Evolutionary conservation across 2,888 invertebrate species (phyloP), one percentile per base, ranked within the genome.

Genomic region (Drosophila dives): DNA sequence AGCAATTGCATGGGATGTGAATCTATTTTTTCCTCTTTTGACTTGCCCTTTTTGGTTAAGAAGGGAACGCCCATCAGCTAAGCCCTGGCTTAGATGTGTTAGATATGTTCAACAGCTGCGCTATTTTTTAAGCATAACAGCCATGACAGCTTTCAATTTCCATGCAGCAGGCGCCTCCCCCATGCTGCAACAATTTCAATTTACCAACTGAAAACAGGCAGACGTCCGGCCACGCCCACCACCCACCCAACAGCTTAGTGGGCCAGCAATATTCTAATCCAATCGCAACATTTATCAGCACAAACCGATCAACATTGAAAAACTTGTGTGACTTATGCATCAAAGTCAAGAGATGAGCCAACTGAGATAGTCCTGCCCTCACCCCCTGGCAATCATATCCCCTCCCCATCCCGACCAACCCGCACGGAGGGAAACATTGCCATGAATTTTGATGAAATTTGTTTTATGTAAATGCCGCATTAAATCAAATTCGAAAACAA

Each of bases 21-120:
- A 53, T 64, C 48, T 34, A 29, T 29, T 51, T 10, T 2, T 15
- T 20, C 8, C 23, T 17, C 8, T 48, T 20, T 45, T 2, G 56
- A 51, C 17, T 32, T 49, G 64, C 56, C 71, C 65, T 56, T 61
- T 60, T 60, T 56, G 61, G 60, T 55, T 70, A 54, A 34, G 64
- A 29, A 5, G 54, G 68, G 49, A 78, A 74, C 61, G 83, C 64
- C 75, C 75, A 11, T 20, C 69, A 67, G 77, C 69, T 90, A 90
- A 85, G 90, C 90, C 89, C 32, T 53, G 81, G 77, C 89, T 85
- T 85, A 86, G 86, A 84, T 84, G 88, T 84, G 84, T 84, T 84
- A 89, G 84, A 85, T 88, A 75, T 90, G 89, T 86, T 85, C 90
- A 90, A 85, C 85, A 90, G 90, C 85, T 85, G 90, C 75, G 85